Percentiles rank a stretch among this genome's conserved stretches.
These are phyloP conservation scores for Ennomos fuscantarius DNA, from an alignment of 2,888 invertebrate genomes.

Conservation along the genomic window DNA sequence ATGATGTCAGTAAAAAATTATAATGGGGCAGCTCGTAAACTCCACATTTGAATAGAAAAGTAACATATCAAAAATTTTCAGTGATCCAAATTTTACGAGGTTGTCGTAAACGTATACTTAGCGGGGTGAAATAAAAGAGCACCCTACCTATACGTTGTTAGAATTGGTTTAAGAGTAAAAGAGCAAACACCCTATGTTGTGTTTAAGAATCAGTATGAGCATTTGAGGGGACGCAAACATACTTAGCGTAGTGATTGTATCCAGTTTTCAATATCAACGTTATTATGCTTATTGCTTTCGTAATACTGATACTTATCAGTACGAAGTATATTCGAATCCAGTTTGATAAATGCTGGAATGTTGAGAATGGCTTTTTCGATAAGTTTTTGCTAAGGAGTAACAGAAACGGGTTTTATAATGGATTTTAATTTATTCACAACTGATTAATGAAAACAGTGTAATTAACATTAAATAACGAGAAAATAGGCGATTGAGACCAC, in stretches of 20 bases:
- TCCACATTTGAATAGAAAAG: constrained; percentile 82
- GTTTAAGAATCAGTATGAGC: constrained; percentile 71
- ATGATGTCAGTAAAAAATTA: constrained; percentile 80
- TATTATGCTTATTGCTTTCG: constrained; percentile 28
- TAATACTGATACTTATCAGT: constrained; percentile 21
- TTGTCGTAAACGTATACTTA: constrained; percentile 83
- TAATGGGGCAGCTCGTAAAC: constrained; percentile 80
- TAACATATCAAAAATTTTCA: constrained; percentile 85
- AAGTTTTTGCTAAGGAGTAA: background rate
- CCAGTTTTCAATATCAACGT: constrained; percentile 53
- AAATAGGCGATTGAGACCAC: too few species aligned
- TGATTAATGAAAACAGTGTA: too few species aligned
- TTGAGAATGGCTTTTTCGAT: constrained; percentile 10
- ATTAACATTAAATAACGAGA: too few species aligned
- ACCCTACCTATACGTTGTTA: constrained; percentile 69
- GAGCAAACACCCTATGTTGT: constrained; percentile 58
- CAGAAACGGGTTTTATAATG: too few species aligned
- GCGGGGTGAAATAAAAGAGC: constrained; percentile 64
- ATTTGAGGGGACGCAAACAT: constrained; percentile 67
- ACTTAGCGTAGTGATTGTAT: constrained; percentile 49
- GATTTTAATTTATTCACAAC: too few species aligned
- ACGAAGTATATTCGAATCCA: background rate
- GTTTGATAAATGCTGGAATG: constrained; percentile 24
- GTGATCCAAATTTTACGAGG: constrained; percentile 84
- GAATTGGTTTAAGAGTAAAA: constrained; percentile 61